Base-by-base conservation (phyloP, 2,888 invertebrate genomes). In the Xestia xanthographa region DNA sequence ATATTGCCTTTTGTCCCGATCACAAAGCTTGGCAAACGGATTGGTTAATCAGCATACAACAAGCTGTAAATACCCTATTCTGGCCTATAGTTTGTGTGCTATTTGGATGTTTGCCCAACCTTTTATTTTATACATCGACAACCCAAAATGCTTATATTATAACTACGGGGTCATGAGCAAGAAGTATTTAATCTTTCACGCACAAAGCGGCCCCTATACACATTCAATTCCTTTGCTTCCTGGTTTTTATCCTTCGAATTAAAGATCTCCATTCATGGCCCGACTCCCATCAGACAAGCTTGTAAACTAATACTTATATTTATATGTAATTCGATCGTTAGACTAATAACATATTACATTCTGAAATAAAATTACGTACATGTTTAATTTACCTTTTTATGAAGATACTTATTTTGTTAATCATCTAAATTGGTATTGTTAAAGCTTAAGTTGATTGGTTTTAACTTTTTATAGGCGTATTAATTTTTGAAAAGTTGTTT, bases 401-500 rank as follows among this genome's bases (percentile, higher is more conserved):
- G 69, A 76, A 62, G 14, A 66, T 66, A 75, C 45, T 80, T 29
- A 88, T 80, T 88, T 76, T 68, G 65, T 71, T 79, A 14, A 72
- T 70, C 65, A 67, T 53, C 66, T 43, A 84, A 87, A 87, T 87
- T 84, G 84, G 70, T 82, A 86, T 82, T 88, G 87, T 80, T 86
- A 76, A 38, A 38, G 5, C 29, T 62, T 48, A 45, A 43, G n/a
- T 75, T 84, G 80, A 86, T 86, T 82, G 66, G 66, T 56, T 86
- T 81, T 70, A 75, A 71, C 73, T 80, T 80, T 86, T 77, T 82
- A 82, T 78, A 71, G 74, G 9, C 65, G 17, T 48, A 50, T 71
- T n/a, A 6, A 41, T 45, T 53, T 77, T 77, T 66, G 29, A 65
- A 72, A 67, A 73, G 71, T 77, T 41, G 68, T 75, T 75, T 41